These are phyloP conservation scores for Ferdinandea cuprea DNA, from an alignment of 2,888 invertebrate genomes.

Conservation along the genomic window DNA sequence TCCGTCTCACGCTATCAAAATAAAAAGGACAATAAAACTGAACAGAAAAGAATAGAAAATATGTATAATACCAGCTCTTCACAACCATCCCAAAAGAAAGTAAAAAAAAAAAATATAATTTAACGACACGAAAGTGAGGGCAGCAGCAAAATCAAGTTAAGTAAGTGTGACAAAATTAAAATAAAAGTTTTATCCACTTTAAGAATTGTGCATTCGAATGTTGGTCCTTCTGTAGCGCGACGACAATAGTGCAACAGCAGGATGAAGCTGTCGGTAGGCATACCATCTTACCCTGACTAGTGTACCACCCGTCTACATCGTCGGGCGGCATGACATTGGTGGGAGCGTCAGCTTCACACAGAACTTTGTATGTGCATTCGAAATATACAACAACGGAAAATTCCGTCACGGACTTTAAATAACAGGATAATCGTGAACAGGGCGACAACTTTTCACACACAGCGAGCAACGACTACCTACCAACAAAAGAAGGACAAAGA, in stretches of 20 bases:
- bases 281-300: neutral
- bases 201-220: conserved; percentile 71
- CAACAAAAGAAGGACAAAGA: conserved; percentile 34
- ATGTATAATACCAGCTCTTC: conserved; percentile 12
- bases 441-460: conserved; percentile 65
- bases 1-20: conserved; percentile 10
- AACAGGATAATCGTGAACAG: conserved; percentile 74
- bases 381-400: conserved; percentile 47
- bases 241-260: conserved; percentile 37
- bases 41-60: conserved; percentile 27
- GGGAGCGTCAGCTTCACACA: conserved; percentile 36
- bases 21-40: conserved; percentile 51
- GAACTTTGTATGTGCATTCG: conserved; percentile 61
- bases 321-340: conserved; percentile 6
- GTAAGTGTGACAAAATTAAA: conserved; percentile 73
- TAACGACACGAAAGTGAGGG: conserved; percentile 22
- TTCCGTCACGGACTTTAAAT: conserved; percentile 73
- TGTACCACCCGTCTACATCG: neutral
- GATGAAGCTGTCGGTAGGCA: conserved; percentile 57
- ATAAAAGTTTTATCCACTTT: conserved; percentile 72
- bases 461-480: conserved; percentile 26
- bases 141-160: conserved; percentile 63
- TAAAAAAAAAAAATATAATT: conserved; percentile 19
- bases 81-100: conserved; percentile 29
- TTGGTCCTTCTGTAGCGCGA: conserved; percentile 42